Evolutionary conservation across 2,888 invertebrate species (phyloP), one percentile per base, ranked within the genome.

Genomic region (Brachypalpus laphriformis): DNA sequence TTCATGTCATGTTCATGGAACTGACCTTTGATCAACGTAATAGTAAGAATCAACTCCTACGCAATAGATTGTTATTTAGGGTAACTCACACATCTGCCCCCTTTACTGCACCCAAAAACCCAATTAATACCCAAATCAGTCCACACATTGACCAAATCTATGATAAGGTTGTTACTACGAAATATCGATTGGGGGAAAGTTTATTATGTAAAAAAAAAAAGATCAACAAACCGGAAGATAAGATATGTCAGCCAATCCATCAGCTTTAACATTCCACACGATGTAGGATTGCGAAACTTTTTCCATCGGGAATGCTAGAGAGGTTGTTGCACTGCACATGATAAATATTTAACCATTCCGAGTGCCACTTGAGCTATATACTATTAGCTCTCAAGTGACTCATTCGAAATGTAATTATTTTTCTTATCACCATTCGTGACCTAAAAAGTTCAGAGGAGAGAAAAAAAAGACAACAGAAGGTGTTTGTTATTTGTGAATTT

Each of bases 231-330:
- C 40, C 18, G 9, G n/a, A 16, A 42, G 82, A 78, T 83, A 83
- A 83, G 78, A 70, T 56, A 78, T 9, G 57, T 25, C 28, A 45
- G n/a, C n/a, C 22, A 25, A 51, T 42, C 57, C 49, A 37, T 68
- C 66, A 66, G 40, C 14, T 45, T 66, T 31, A 68, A 57, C 65
- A 25, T 18, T 14, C 14, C 40, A 51, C 37, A 22, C 25, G 49
- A 11, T 61, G 16, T 18, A 57, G 25, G 25, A 49, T 78, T 80
- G 74, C 80, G 51, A 78, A 78, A 78, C 54, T 18, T 61, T 25
- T 49, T 47, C 11, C 11, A 5, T 37, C 16, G 8, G 16, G n/a
- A 42, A 42, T 42, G 3, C 37, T 34, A 14, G 25, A 57, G 28
- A 40, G 66, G 59, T 77, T 51, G 42, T 54, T 77, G 68, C 77